Evolutionary conservation across 2,888 invertebrate genomes (phyloP).

Genomic region (Hypolimnas misippus): DNA sequence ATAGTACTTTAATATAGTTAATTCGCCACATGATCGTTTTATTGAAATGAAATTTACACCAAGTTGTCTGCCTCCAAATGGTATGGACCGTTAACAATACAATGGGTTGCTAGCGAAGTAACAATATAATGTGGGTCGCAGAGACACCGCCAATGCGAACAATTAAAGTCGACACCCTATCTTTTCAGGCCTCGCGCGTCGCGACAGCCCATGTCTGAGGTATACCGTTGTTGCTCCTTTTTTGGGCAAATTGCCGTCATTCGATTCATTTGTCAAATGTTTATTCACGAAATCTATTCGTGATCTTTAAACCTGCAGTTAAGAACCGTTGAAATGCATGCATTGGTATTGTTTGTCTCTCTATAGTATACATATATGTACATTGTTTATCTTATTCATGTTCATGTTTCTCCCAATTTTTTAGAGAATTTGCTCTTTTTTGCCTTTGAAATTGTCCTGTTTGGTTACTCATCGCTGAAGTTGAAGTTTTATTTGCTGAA

Average conservation of each 20-base stretch:
- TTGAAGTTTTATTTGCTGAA: too few relatives aligned
- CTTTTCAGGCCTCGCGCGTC: background rate
- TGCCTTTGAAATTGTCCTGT: too few relatives aligned
- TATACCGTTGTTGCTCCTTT: constrained; percentile 10
- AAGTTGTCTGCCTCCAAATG: constrained; percentile 54
- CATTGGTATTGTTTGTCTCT: background rate
- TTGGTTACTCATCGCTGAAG: too few relatives aligned
- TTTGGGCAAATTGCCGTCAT: constrained; percentile 3
- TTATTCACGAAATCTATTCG: background rate
- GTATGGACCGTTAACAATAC: constrained; percentile 68
- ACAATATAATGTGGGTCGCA: constrained; percentile 76
- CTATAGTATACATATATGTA: too few relatives aligned
- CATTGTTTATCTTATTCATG: too few relatives aligned
- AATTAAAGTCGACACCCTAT: constrained; percentile 64
- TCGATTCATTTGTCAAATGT: background rate
- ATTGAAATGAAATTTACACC: constrained; percentile 55
- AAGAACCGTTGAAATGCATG: background rate
- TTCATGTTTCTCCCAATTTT: too few relatives aligned
- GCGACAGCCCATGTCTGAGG: background rate
- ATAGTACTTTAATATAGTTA: constrained; percentile 9
- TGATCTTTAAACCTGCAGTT: background rate
- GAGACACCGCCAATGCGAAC: constrained; percentile 67
- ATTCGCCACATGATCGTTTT: constrained; percentile 41
- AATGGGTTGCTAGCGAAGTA: constrained; percentile 64
- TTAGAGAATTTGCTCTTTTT: too few relatives aligned